A percentile compares a stretch with the other conserved stretches of the same genome.
Conservation (phyloP, 1,140 invertebrate genomes). For the Bombus superbus region DNA sequence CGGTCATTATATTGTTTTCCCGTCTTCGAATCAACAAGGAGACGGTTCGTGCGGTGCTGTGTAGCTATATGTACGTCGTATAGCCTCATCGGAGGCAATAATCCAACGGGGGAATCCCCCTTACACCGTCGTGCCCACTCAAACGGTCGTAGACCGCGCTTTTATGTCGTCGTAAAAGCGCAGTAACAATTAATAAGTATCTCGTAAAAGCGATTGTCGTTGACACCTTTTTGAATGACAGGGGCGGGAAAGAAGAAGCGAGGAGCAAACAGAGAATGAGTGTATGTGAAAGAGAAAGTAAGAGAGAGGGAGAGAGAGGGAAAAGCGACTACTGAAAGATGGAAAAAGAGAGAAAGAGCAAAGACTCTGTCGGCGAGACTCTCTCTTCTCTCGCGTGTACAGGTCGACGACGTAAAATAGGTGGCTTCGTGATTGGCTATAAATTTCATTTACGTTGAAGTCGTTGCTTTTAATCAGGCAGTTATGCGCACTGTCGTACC, state of each 20-base stretch:
- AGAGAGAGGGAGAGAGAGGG: no score
- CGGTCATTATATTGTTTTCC: conserved; percentile 33
- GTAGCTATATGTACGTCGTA: conserved; percentile 57
- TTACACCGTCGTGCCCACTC: conserved; percentile 71
- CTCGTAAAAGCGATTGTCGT: conserved; percentile 83
- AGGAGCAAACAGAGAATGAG: conserved; percentile 2
- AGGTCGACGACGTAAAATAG: conserved; percentile 52
- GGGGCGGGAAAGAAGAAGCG: conserved; percentile 66
- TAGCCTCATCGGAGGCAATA: conserved; percentile 72
- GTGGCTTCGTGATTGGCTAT: conserved; percentile 77
- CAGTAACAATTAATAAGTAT: conserved; percentile 84
- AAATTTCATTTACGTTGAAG: conserved; percentile 79
- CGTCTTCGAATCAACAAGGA: conserved; percentile 41
- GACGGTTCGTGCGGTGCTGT: conserved; percentile 17
- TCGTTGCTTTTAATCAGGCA: conserved; percentile 81
- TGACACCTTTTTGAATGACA: conserved; percentile 83
- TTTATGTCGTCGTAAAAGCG: conserved; percentile 82
- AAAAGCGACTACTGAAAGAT: background rate
- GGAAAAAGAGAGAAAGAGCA: conserved; percentile 9
- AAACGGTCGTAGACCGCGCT: conserved; percentile 80
- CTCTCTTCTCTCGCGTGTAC: conserved; percentile 1
- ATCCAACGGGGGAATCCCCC: conserved; percentile 76
- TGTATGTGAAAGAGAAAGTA: no score
- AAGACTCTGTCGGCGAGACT: background rate
- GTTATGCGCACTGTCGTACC: conserved; percentile 69